Conservation (phyloP, 2,797 vertebrate genomes). For the Macroramphosus scolopax region DNA sequence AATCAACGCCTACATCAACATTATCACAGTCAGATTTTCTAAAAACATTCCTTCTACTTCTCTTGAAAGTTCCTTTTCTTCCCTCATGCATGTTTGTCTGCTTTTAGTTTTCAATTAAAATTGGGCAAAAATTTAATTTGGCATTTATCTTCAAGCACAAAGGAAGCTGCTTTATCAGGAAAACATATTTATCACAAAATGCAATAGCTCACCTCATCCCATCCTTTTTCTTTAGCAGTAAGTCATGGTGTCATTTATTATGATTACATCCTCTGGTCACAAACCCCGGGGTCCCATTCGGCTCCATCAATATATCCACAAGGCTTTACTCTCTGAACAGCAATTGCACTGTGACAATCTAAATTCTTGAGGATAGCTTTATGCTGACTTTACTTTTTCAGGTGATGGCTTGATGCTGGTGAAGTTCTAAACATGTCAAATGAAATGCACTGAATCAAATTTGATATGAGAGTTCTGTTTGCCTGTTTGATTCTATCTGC, state of each 20-base stretch:
- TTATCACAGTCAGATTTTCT: too few relatives aligned
- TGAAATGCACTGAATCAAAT: slow-evolving; percentile 21
- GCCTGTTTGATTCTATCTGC: slow-evolving; percentile 1
- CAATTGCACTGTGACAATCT: slow-evolving; percentile 27
- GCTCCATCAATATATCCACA: slow-evolving; percentile 25
- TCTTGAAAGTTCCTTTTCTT: too few relatives aligned
- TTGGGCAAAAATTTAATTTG: not conserved
- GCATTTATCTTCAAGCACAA: not conserved
- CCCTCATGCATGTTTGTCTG: too few relatives aligned
- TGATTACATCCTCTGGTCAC: slow-evolving; percentile 33
- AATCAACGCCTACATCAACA: slow-evolving; percentile 7
- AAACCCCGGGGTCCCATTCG: slow-evolving; percentile 28
- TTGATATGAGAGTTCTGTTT: slow-evolving; percentile 3
- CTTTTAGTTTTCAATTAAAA: not conserved
- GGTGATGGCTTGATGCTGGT: slow-evolving; percentile 25
- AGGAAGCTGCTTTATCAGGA: not conserved
- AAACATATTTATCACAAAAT: too few relatives aligned
- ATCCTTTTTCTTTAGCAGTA: slow-evolving; percentile 8
- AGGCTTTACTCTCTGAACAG: slow-evolving; percentile 30
- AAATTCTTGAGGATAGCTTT: slow-evolving; percentile 28
- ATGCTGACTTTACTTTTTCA: slow-evolving; percentile 24
- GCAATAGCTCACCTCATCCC: slow-evolving; percentile 1
- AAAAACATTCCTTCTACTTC: too few relatives aligned
- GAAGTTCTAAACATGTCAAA: slow-evolving; percentile 29
- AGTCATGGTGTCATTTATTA: slow-evolving; percentile 33